Base-by-base conservation (phyloP, 2,888 invertebrate species). In the Xestoiulus laeticollis region DNA sequence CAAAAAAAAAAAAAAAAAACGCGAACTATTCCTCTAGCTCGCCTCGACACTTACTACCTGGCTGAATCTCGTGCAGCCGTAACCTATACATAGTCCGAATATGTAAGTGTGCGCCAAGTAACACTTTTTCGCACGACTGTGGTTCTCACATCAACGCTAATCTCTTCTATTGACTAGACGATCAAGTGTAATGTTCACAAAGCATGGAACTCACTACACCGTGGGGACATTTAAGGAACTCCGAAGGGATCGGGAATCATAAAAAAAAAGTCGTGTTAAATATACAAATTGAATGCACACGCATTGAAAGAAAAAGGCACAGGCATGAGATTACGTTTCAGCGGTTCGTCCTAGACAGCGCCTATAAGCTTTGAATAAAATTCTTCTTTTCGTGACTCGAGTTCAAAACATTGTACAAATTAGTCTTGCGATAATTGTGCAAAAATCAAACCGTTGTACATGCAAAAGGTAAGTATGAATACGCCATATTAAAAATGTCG, bases 101-200 rank as follows among this genome's bases (percentile, higher is more conserved):
- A 43, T 43, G 53, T 53, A 12, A 4, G 16, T 19, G 12, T 16
- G 19, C 53, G 19, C 19, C 16, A 19, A 16, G 16, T 53, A 53
- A 3, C 59, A 22, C 16, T 22, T 22, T 59, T 16, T 22, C 22
- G 22, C 22, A 44, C 59, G 59, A 22, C 22, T 22, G 22, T 22
- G 59, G 59, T 22, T 59, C 22, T 22, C 59, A 22, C 59, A 59
- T 59, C 22, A 59, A 59, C 59, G 59, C 59, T 59, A 59, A 59
- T 59, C 59, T 59, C 59, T 22, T 59, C 59, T 59, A 59, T n/a
- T 59, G 59, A 59, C 59, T 59, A 59, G 59, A 59, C 59, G 22
- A 59, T 48, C 22, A 59, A 59, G 22, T 59, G 59, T 59, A 59
- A 59, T 22, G 59, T n/a, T 59, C 59, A 59, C 22, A 59, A n/a